Evolutionary conservation across 2,888 invertebrate species (phyloP), one percentile per base, ranked within the genome.

Genomic region (Neoascia interrupta): DNA sequence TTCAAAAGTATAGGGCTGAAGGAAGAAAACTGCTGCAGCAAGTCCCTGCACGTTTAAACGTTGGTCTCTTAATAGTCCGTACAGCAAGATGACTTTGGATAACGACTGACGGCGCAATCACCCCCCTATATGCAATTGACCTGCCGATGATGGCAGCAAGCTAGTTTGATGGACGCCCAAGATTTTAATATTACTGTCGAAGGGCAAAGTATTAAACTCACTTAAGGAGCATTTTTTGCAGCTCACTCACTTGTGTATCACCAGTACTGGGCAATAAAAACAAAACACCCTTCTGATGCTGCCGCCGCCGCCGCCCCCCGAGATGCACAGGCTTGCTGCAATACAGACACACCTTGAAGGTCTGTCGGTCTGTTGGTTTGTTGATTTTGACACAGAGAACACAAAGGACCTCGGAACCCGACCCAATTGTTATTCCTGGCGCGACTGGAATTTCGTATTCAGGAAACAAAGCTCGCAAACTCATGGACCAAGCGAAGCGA

Each of bases 381-480:
- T 26, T 66, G 58, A 49, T 34, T 36, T 45, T 69, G 60, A 31
- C 72, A 79, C 72, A 79, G 73, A 73, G 79, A 26, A 26, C 26
- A 26, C 5, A 16, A 18, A 53, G 45, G 37, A 51, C 43, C 26
- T 39, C 10, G 31, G 37, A 45, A 58, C 41, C 15, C 45, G 31
- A 61, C 34, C 49, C 76, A 79, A 72, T 79, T 79, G 79, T 79
- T 79, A 79, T 79, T 72, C 79, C 51, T 61, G 72, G 49, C 56
- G 69, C 79, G 79, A 68, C 37, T 61, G 79, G 79, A 73, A 79
- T 79, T 79, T 79, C 72, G 79, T 79, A 79, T 79, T 79, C 79
- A 79, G 79, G 79, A 79, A 79, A 79, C 79, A 79, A 79, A 79
- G 72, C 73, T 79, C 15, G 61, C 66, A 72, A 79, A 79, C 79